These are phyloP conservation scores for Sternotherus odoratus DNA, from an alignment of 2,797 vertebrate species.

Conservation along the genomic window DNA sequence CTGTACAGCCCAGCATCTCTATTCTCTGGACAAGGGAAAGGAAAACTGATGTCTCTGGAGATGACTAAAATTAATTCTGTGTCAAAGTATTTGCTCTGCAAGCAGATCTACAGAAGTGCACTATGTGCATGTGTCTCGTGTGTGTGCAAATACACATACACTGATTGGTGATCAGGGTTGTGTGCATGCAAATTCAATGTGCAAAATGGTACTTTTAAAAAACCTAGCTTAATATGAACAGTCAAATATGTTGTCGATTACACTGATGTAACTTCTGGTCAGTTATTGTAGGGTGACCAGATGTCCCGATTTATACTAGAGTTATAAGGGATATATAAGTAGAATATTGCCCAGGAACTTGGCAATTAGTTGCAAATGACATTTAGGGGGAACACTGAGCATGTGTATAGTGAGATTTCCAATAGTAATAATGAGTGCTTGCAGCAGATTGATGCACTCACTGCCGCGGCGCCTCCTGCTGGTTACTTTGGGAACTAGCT, in stretches of 20 bases:
- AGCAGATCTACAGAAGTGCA: background rate
- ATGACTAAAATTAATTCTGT: rapidly evolving
- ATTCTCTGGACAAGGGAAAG: rapidly evolving
- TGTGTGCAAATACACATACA: too few species aligned
- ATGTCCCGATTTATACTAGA: background rate
- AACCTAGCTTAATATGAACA: background rate
- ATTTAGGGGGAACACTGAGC: rapidly evolving
- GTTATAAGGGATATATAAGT: too few species aligned
- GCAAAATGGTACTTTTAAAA: background rate
- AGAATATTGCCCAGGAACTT: too few species aligned
- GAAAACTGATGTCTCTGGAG: rapidly evolving
- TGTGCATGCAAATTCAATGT: too few species aligned
- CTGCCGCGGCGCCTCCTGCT: too few species aligned
- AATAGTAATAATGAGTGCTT: background rate
- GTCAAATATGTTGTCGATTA: background rate
- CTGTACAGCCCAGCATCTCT: rapidly evolving
- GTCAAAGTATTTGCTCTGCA: rapidly evolving
- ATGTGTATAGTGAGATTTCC: background rate
- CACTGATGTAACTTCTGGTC: rapidly evolving
- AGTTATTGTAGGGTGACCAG: too few species aligned
- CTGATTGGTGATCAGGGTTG: too few species aligned
- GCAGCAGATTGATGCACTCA: too few species aligned
- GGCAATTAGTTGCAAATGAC: background rate
- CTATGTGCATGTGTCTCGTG: too few species aligned
- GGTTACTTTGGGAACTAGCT: too few species aligned